Evolutionary conservation across 2,888 invertebrate species (phyloP).

Genomic region (Cephalotes varians): DNA sequence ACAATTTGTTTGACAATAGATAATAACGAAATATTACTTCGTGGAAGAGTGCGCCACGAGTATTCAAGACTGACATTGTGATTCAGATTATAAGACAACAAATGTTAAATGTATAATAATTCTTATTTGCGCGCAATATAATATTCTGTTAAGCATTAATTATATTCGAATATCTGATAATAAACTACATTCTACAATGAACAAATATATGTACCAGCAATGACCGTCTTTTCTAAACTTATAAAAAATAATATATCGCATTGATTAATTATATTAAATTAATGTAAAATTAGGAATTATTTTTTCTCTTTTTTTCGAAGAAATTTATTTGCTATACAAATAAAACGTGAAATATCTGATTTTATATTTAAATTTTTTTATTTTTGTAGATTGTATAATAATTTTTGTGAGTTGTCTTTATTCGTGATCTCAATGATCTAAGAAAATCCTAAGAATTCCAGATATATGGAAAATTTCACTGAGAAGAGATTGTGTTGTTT

Average conservation of each 20-base stretch:
- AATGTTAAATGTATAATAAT: slow-evolving; percentile 21
- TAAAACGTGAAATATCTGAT: neutral
- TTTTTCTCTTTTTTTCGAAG: neutral
- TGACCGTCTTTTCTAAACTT: neutral
- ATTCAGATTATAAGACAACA: neutral
- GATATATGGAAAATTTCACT: neutral
- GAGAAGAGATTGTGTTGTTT: neutral
- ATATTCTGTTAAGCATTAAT: neutral
- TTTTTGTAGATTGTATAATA: neutral
- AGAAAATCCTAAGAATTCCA: neutral
- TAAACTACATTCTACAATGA: neutral
- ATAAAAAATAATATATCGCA: neutral
- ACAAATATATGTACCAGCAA: neutral
- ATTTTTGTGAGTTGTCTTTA: neutral
- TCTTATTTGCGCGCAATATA: neutral
- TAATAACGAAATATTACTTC: slow-evolving; percentile 1
- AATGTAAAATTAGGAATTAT: neutral
- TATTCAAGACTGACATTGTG: neutral
- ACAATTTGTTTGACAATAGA: slow-evolving; percentile 13
- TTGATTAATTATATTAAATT: slow-evolving; percentile 3
- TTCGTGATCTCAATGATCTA: neutral
- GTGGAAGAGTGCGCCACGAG: neutral
- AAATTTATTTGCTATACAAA: neutral
- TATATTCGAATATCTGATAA: neutral
- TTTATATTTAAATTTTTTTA: neutral